Evolutionary conservation across 2,888 invertebrate genomes (phyloP).

Genomic region (Drosophila paramelanica): DNA sequence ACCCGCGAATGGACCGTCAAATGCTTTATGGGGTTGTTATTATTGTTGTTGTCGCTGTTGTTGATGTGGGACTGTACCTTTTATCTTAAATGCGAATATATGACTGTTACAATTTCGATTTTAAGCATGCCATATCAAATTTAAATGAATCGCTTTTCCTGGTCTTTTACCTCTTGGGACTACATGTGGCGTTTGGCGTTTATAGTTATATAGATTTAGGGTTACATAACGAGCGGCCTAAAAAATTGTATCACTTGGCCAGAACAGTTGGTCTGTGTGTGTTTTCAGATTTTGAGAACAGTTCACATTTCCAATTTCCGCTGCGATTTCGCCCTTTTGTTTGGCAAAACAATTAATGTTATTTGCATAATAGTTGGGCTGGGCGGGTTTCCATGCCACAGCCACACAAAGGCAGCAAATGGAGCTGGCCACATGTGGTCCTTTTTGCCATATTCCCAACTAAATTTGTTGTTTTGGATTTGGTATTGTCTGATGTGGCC

Average conservation of each 20-base stretch:
- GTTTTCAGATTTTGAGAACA: slow-evolving; percentile 18
- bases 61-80: slow-evolving; percentile 60
- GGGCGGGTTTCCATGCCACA: slow-evolving; percentile 24
- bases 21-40: slow-evolving; percentile 76
- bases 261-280: neutral
- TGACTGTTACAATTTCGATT: slow-evolving; percentile 36
- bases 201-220: slow-evolving; percentile 63
- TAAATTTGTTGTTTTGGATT: neutral
- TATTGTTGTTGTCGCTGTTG: slow-evolving; percentile 24
- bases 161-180: slow-evolving; percentile 52
- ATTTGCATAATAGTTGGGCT: slow-evolving; percentile 69
- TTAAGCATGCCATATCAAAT: slow-evolving; percentile 77
- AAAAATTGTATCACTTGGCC: slow-evolving; percentile 62
- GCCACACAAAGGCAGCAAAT: slow-evolving; percentile 27
- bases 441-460: slow-evolving; percentile 20
- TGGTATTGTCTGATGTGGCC: slow-evolving; percentile 33
- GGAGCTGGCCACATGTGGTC: slow-evolving; percentile 60
- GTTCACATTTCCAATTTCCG: slow-evolving; percentile 60
- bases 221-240: slow-evolving; percentile 50
- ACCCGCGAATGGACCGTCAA: slow-evolving; percentile 77
- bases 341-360: slow-evolving; percentile 79
- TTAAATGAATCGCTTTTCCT: slow-evolving; percentile 69
- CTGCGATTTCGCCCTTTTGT: slow-evolving; percentile 59
- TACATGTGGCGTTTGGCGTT: slow-evolving; percentile 59
- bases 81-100: slow-evolving; percentile 1